These are phyloP conservation scores for Noctilio leporinus DNA, from an alignment of 2,113 vertebrate species.

Conservation along the genomic window DNA sequence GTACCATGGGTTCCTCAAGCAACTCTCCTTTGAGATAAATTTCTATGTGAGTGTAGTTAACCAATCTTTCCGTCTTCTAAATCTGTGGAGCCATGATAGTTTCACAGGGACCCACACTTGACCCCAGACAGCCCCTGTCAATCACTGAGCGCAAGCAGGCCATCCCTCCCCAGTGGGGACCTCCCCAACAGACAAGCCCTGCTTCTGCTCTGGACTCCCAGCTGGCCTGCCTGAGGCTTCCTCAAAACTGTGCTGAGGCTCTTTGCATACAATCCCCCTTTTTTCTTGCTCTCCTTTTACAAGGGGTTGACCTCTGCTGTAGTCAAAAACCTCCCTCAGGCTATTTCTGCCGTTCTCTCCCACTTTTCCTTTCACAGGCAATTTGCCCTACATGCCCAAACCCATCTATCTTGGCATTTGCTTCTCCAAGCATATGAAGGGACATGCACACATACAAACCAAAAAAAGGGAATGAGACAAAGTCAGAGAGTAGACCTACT, in stretches of 20 bases:
- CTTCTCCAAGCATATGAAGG: neutral
- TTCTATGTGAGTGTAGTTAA: neutral
- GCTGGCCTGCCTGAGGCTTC: rapidly evolving
- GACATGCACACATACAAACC: neutral
- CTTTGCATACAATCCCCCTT: neutral
- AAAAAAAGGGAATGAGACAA: neutral
- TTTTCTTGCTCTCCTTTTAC: neutral
- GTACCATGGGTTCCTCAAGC: neutral
- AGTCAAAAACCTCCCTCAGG: neutral
- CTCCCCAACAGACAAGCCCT: neutral
- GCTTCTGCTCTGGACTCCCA: neutral
- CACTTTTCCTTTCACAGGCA: neutral
- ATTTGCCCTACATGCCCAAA: neutral
- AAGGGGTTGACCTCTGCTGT: neutral
- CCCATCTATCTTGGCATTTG: neutral
- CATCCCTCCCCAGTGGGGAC: neutral
- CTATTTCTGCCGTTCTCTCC: neutral
- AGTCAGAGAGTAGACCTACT: neutral
- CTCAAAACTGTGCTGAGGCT: neutral
- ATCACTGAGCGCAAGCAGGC: neutral
- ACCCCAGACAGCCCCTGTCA: neutral
- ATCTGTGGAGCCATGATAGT: neutral
- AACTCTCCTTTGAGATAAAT: neutral
- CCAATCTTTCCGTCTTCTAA: no score
- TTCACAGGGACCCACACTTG: neutral